phyloP scores from a whole-genome alignment of 2,888 invertebrate species.

The Patella caerulea region DNA sequence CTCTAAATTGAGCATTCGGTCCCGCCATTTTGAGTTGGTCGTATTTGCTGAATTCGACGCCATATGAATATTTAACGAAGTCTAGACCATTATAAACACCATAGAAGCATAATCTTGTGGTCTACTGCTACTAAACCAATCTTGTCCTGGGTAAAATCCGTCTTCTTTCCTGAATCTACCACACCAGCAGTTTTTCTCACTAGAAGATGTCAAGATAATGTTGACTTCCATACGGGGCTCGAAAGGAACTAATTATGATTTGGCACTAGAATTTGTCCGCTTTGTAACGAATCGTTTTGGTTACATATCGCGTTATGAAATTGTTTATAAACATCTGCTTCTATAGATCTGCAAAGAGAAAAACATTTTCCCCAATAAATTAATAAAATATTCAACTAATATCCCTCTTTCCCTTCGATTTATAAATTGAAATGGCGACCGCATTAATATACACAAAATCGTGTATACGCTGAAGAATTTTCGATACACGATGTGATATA shows the following conservation, averaged over 20 bases:
- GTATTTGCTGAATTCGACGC: slow-evolving; percentile 28
- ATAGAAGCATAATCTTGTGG: not conserved
- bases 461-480: too few species aligned
- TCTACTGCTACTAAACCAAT: not conserved
- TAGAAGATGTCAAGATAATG: slow-evolving; percentile 29
- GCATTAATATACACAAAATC: too few species aligned
- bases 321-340: too few species aligned
- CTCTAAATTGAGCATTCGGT: slow-evolving; percentile 40
- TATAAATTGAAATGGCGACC: too few species aligned
- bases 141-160: not conserved
- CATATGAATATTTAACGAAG: slow-evolving; percentile 26
- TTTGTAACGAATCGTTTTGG: too few species aligned
- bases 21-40: slow-evolving; percentile 40
- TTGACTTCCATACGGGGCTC: slow-evolving; percentile 36
- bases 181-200: slow-evolving; percentile 10
- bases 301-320: too few species aligned
- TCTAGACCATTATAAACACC: slow-evolving; percentile 32
- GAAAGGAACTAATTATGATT: slow-evolving; percentile 20
- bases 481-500: too few species aligned
- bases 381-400: too few species aligned
- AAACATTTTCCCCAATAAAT: too few species aligned
- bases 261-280: not conserved
- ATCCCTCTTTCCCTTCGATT: too few species aligned
- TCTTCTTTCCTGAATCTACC: slow-evolving; percentile 4
- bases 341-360: too few species aligned